Evolutionary conservation across 2,888 invertebrate species (phyloP).

Genomic region (Drosophila infuscata): DNA sequence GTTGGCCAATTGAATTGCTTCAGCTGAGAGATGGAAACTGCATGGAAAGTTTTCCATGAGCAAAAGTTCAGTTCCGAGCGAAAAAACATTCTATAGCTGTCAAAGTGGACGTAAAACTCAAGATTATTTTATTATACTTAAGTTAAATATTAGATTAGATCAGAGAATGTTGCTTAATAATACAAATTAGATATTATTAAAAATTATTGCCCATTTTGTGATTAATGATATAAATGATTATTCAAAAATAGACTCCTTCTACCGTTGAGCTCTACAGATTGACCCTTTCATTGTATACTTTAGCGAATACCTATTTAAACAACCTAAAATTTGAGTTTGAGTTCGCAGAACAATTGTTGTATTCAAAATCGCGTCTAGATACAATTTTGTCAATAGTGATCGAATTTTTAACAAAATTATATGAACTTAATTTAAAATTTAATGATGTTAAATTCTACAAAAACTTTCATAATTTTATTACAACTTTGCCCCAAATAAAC

Average conservation of each 20-base stretch:
- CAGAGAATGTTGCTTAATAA: background rate
- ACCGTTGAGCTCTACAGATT: background rate
- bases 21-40: slow-evolving; percentile 12
- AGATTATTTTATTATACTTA: no score
- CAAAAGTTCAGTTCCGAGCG: background rate
- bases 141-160: background rate
- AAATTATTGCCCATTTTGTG: background rate
- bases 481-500: background rate
- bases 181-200: background rate
- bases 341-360: background rate
- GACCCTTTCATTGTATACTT: background rate
- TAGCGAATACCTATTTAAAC: background rate
- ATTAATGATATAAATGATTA: background rate
- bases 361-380: background rate
- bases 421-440: no score
- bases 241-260: no score
- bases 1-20: slow-evolving; percentile 32
- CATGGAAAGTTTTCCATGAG: slow-evolving; percentile 11
- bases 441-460: background rate
- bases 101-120: background rate
- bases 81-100: background rate
- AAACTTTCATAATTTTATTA: background rate
- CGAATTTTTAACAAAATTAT: background rate
- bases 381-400: background rate
- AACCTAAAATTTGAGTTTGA: background rate